These are phyloP conservation scores for Agriopis aurantiaria DNA, from an alignment of 2,888 invertebrate genomes.

Conservation along the genomic window DNA sequence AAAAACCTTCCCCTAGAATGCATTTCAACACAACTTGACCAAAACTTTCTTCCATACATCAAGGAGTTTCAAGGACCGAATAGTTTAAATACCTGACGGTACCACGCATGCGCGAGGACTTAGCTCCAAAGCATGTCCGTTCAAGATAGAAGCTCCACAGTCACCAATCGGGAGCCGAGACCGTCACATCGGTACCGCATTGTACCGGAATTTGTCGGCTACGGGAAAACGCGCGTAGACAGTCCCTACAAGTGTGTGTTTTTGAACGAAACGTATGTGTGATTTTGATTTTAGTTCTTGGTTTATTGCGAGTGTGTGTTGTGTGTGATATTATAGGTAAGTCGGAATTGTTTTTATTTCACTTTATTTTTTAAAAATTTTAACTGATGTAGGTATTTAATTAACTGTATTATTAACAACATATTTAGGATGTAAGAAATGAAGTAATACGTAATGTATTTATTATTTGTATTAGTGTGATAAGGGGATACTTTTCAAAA, in stretches of 20 bases:
- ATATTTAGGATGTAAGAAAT: neutral
- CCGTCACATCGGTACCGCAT: conserved; percentile 22
- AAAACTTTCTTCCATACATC: conserved; percentile 17
- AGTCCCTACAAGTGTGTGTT: conserved; percentile 33
- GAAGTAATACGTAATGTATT: neutral
- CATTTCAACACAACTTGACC: conserved; percentile 6
- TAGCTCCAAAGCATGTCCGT: conserved; percentile 58
- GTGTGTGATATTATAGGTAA: conserved; percentile 38
- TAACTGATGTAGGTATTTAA: neutral
- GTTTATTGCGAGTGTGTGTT: conserved; percentile 28
- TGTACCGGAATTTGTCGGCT: conserved; percentile 15
- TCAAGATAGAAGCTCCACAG: conserved; percentile 55
- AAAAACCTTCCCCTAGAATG: neutral
- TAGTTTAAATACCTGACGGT: conserved; percentile 59
- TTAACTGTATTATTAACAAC: neutral
- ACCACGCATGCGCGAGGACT: conserved; percentile 71
- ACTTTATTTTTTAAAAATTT: neutral
- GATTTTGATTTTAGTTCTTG: neutral
- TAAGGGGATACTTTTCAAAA: neutral
- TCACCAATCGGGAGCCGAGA: conserved; percentile 56
- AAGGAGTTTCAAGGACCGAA: conserved; percentile 64
- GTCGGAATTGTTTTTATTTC: conserved; percentile 18
- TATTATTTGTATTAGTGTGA: too few species aligned
- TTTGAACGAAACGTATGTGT: conserved; percentile 31
- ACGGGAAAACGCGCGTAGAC: conserved; percentile 36